Base-by-base conservation (phyloP, 2,888 invertebrate species). In the Flabesymbios commensalis region DNA sequence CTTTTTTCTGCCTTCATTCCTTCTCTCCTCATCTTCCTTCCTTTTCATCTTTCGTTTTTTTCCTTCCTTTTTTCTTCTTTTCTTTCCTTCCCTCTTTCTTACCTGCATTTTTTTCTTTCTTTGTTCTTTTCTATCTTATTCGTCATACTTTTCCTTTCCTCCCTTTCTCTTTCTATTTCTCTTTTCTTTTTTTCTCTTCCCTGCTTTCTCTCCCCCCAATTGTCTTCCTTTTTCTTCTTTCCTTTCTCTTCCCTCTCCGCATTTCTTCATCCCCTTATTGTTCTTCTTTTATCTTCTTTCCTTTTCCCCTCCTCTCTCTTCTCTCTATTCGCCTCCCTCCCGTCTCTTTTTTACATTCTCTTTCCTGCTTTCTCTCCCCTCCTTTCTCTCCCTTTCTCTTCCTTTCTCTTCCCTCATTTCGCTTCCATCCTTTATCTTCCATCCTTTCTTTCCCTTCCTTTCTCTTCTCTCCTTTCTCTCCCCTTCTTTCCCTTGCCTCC, bases 1-100 rank as follows among this genome's bases (percentile, higher is more conserved):
- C 1, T 45, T 28, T 55, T 1, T 24, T 43, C 42, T 19, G 10
- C 22, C 19, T 19, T 17, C 31, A 5, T 36, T 43, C 31, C 29
- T 24, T 26, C 54, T 24, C 24, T 24, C 19, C 51, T 33, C 39
- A n/a, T 41, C 31, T 26, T 49, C 51, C 33, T 26, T 33, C 33
- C 33, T 39, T 29, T 41, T 26, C 52, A 26, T 52, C 36, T 33
- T 28, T 29, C 36, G 39, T 53, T 39, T 19, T 39, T 53, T 36
- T 52, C 43, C 2, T 29, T 52, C 57, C 33, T 28, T 2, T 39
- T 32, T 36, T 52, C 29, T 3, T 24, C 52, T 10, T 29, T 22
- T 22, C 28, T 36, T 28, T 42, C 19, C 52, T 36, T 31, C n/a
- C 45, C 28, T 31, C 19, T 42, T 26, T 41, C 22, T 10, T n/a